These are phyloP conservation scores for Junonia oenone DNA, from an alignment of 2,888 invertebrate species.

Conservation along the genomic window DNA sequence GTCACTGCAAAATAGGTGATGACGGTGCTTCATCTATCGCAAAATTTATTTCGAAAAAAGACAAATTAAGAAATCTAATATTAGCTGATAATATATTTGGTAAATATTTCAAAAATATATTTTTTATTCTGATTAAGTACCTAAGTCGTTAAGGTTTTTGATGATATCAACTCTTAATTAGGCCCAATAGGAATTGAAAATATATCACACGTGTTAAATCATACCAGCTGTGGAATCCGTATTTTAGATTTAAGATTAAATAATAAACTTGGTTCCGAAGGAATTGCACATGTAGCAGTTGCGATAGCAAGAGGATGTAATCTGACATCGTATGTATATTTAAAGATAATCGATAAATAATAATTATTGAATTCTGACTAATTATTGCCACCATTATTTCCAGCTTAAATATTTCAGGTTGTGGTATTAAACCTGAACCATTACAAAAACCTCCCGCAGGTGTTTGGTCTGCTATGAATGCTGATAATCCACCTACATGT, in stretches of 20 bases:
- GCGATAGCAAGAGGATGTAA: conserved; percentile 72
- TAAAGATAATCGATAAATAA: too few relatives aligned
- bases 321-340: conserved; percentile 53
- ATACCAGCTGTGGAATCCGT: conserved; percentile 57
- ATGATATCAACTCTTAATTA: conserved; percentile 28
- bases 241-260: conserved; percentile 65
- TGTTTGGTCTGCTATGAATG: conserved; percentile 72
- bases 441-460: conserved; percentile 61
- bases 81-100: conserved; percentile 79
- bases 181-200: conserved; percentile 63
- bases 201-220: conserved; percentile 62
- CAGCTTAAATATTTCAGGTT: conserved; percentile 71
- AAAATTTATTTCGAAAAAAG: conserved; percentile 72
- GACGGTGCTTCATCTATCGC: conserved; percentile 81
- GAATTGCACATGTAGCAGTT: conserved; percentile 65
- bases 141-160: neutral
- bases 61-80: conserved; percentile 63
- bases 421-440: conserved; percentile 63
- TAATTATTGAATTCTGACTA: neutral
- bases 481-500: conserved; percentile 68
- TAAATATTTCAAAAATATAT: conserved; percentile 25
- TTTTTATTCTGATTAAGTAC: neutral
- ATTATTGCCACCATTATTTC: conserved; percentile 8
- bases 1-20: conserved; percentile 82
- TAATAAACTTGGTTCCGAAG: conserved; percentile 64